Evolutionary conservation across 2,888 invertebrate genomes (phyloP).

Genomic region (Hipparchia sbordonii): DNA sequence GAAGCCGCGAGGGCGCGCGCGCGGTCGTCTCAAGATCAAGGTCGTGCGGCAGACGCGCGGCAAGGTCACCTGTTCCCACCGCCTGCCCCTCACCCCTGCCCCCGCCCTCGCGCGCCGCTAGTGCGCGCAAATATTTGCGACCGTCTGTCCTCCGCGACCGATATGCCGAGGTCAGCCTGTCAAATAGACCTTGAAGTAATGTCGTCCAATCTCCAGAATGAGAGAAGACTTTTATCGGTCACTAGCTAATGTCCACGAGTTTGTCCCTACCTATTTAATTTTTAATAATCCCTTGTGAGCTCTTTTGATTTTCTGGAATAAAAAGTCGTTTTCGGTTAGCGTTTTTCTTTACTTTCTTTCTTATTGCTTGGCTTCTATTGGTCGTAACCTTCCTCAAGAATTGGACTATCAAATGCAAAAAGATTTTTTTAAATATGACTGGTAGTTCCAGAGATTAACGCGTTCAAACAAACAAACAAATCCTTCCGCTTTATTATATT

Average conservation of each 20-base stretch:
- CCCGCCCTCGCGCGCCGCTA: constrained; percentile 53
- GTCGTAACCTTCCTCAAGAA: no score
- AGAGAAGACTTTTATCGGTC: constrained; percentile 67
- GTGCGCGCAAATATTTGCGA: constrained; percentile 80
- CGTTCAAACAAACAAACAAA: no score
- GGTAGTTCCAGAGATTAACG: no score
- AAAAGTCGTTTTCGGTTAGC: no score
- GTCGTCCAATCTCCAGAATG: constrained; percentile 72
- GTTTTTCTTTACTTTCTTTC: no score
- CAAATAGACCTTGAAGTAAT: constrained; percentile 78
- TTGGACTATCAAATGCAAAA: no score
- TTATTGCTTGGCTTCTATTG: no score
- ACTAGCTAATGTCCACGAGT: constrained; percentile 22
- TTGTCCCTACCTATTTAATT: no score
- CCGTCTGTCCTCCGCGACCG: constrained; percentile 82
- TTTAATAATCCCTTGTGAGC: not conserved
- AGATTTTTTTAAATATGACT: no score
- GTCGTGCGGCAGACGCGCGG: constrained; percentile 75
- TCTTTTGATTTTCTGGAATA: not conserved
- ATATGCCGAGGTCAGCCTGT: constrained; percentile 80
- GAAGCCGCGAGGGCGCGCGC: constrained; percentile 48
- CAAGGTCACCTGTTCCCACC: constrained; percentile 68
- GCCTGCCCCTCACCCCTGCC: constrained; percentile 41
- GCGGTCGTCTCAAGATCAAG: constrained; percentile 84
- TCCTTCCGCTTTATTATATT: no score